Conservation (phyloP, 2,888 invertebrate species). For the Cacoxenus indagator region DNA sequence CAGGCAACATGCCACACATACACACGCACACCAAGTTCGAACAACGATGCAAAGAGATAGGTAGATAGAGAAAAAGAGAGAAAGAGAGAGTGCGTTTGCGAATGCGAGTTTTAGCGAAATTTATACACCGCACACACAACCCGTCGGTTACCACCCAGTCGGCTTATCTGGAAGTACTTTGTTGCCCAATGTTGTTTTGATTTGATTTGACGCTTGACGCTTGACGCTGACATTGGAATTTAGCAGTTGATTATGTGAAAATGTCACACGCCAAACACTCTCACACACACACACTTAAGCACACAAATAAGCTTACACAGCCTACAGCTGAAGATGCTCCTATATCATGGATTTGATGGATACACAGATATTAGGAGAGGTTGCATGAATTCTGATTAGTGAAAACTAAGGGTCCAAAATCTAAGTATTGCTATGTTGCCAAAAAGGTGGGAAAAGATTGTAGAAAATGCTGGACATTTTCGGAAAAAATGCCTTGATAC, state of each 20-base stretch:
- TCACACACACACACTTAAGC: constrained; percentile 15
- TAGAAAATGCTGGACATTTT: no score
- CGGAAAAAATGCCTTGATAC: no score
- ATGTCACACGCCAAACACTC: constrained; percentile 50
- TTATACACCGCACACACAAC: no score
- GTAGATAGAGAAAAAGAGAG: neutral
- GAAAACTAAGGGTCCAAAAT: no score
- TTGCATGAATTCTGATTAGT: no score
- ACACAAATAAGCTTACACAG: neutral
- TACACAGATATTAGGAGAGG: no score
- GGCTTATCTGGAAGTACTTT: no score
- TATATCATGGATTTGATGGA: neutral
- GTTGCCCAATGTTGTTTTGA: neutral
- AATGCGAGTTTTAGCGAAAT: no score
- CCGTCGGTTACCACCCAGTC: no score
- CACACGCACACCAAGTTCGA: neutral
- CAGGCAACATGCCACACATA: neutral
- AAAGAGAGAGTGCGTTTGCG: neutral
- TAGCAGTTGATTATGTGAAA: constrained; percentile 63
- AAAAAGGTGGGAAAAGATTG: no score
- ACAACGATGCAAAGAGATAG: neutral
- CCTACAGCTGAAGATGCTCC: no score
- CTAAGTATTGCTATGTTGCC: no score
- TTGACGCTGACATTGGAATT: constrained; percentile 47
- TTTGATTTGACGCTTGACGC: neutral